Base-by-base conservation (phyloP, 2,888 invertebrate species). In the Drosophila nigricruria region DNA sequence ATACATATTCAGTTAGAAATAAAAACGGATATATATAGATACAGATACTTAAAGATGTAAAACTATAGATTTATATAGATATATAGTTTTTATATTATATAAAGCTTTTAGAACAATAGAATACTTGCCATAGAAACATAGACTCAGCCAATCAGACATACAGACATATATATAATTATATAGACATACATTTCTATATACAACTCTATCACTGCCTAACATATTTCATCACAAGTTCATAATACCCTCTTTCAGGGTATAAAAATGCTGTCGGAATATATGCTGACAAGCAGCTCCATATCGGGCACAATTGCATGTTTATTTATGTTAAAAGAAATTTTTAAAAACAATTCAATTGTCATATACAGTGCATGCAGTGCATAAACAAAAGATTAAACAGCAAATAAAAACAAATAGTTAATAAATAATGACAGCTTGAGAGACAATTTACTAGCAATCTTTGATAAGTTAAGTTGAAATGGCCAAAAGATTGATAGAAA, bases 261-360 rank as follows among this genome's bases (percentile, higher is more conserved):
- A 30, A 10, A 10, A n/a, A 18, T 42, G 8, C 30, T 16, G 32
- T 23, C 40, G 10, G 32, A 38, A 70, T 34, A 32, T 70, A 32
- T 70, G 47, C 65, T 58, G 57, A 52, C 53, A 58, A 47, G 58
- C 73, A 72, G 30, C 49, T n/a, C 30, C 43, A 43, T 45, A 52
- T 57, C 40, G 43, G 25, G 34, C 47, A 34, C 18, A 58, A 57
- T 69, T 60, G 27, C 40, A 34, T 57, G 32, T 49, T 42, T 43
- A 57, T 70, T 62, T 47, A 57, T 57, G 64, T 40, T 32, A 10
- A 3, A 10, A 4, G 49, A 6, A 14, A 49, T 42, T 42, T 42
- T 42, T 10, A 10, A 59, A 23, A 30, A 36, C 42, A 38, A 36
- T 32, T 47, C 38, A 40, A 56, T 32, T 42, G n/a, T 18, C 40